A percentile compares a stretch with the other conserved stretches of the same genome.
These are phyloP conservation scores for Nebria salina DNA, from an alignment of 2,888 invertebrate genomes.

Conservation along the genomic window DNA sequence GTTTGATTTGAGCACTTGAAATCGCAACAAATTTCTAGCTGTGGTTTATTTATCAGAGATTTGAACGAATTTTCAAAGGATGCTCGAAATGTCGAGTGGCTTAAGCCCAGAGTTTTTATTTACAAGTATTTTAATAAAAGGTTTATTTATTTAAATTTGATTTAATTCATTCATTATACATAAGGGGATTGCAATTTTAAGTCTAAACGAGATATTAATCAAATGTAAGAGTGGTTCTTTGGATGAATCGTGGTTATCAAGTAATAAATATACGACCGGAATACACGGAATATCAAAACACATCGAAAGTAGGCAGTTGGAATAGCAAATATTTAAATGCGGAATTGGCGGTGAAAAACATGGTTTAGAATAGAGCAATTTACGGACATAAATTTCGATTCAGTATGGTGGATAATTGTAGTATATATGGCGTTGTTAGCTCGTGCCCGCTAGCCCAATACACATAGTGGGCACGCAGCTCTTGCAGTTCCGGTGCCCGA, in stretches of 20 bases:
- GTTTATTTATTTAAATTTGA: too few relatives aligned
- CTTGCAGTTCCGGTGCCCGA: constrained; percentile 5
- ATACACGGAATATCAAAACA: constrained; percentile 6
- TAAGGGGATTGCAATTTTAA: too few relatives aligned
- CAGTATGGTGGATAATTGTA: constrained; percentile 8
- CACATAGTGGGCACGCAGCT: constrained; percentile 4
- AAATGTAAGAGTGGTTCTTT: constrained; percentile 4
- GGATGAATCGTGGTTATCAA: neutral
- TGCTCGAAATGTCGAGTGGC: too few relatives aligned
- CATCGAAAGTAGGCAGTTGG: too few relatives aligned
- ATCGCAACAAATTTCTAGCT: too few relatives aligned
- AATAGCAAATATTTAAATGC: neutral
- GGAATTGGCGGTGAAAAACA: neutral
- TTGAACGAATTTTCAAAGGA: too few relatives aligned
- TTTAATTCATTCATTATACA: too few relatives aligned
- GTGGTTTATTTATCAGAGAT: too few relatives aligned
- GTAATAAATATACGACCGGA: neutral
- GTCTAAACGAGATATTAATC: neutral
- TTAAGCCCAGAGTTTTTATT: too few relatives aligned
- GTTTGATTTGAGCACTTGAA: too few relatives aligned
- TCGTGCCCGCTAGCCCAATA: neutral
- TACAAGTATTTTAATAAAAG: too few relatives aligned
- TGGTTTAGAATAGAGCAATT: constrained; percentile 5
- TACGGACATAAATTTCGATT: constrained; percentile 11
- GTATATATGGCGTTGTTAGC: constrained; percentile 4